These are phyloP conservation scores for Hemibagrus wyckioides DNA, from an alignment of 2,113 vertebrate genomes.

Conservation along the genomic window DNA sequence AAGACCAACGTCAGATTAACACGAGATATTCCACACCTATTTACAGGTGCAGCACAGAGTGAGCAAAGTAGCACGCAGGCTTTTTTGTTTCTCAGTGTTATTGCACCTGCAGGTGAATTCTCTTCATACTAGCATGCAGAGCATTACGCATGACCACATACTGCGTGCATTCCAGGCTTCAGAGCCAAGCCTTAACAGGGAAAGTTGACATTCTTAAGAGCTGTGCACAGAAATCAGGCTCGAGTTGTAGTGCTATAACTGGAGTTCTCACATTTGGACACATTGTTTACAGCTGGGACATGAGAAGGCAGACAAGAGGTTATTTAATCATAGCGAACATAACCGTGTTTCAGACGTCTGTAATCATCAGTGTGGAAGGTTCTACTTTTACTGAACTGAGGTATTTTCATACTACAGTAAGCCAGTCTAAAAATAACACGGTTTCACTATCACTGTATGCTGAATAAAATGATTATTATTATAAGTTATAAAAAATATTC, in stretches of 20 bases:
- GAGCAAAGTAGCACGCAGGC: neutral
- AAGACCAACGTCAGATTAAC: neutral
- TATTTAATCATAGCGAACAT: neutral
- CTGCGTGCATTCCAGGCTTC: slow-evolving; percentile 40
- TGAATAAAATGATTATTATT: no score
- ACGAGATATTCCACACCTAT: neutral
- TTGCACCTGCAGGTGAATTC: slow-evolving; percentile 60
- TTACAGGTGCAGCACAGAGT: neutral
- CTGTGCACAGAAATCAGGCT: neutral
- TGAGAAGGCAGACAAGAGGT: neutral
- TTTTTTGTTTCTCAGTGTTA: slow-evolving; percentile 7
- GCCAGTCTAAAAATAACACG: neutral
- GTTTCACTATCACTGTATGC: no score
- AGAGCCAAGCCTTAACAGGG: slow-evolving; percentile 27
- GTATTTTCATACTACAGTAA: neutral
- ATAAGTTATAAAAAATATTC: no score
- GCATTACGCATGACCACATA: slow-evolving; percentile 29
- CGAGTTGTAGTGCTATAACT: neutral
- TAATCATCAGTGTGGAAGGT: neutral
- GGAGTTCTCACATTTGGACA: neutral
- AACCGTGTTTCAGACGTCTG: neutral
- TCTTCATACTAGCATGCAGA: slow-evolving; percentile 51
- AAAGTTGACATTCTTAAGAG: neutral
- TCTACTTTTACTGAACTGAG: neutral
- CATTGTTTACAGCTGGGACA: neutral